Conservation (phyloP, 2,888 invertebrate species). For the Athalia circularis region DNA sequence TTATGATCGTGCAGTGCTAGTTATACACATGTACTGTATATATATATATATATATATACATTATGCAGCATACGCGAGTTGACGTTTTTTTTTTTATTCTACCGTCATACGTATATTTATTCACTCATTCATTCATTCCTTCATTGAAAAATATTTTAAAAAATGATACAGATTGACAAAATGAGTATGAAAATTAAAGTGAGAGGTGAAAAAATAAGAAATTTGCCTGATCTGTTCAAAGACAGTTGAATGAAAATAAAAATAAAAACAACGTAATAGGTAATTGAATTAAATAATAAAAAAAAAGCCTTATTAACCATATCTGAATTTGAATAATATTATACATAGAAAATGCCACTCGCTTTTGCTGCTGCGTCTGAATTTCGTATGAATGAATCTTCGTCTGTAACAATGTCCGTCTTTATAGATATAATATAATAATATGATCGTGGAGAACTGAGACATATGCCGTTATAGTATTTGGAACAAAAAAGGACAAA, state of each 20-base stretch:
- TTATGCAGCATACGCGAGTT: constrained; percentile 12
- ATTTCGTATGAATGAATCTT: not conserved
- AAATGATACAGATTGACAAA: too few species aligned
- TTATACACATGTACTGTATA: not conserved
- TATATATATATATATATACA: not conserved
- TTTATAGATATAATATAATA: not conserved
- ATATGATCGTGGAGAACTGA: too few species aligned
- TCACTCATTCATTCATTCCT: not conserved
- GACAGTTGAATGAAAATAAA: not conserved
- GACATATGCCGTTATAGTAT: too few species aligned
- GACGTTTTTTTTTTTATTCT: not conserved
- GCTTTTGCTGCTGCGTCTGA: constrained; percentile 11
- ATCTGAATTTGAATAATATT: not conserved
- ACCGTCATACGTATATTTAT: not conserved
- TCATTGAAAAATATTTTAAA: not conserved
- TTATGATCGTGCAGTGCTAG: not conserved
- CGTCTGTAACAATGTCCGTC: not conserved
- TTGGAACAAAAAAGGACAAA: too few species aligned
- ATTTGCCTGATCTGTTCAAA: not conserved
- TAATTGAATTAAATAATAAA: not conserved
- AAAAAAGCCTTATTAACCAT: constrained; percentile 32
- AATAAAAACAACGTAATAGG: too few species aligned
- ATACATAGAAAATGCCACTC: constrained; percentile 20
- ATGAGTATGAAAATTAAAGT: too few species aligned
- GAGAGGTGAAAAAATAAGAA: too few species aligned